Percentiles rank a stretch among this genome's conserved stretches.
Conservation (phyloP, 2,888 invertebrate species). For the Mythimna loreyi region DNA sequence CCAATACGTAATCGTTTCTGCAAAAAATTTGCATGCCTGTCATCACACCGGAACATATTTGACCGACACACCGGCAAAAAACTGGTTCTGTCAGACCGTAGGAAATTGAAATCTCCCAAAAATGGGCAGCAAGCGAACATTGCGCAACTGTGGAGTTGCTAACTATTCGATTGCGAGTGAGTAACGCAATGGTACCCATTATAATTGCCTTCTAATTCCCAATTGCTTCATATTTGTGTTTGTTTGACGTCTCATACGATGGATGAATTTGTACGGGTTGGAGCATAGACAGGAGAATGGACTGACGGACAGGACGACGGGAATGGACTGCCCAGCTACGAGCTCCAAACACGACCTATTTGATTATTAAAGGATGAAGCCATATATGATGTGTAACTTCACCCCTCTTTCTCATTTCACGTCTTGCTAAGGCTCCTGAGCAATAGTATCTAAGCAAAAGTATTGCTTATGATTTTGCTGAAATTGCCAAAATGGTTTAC, state of each 20-base stretch:
- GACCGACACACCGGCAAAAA: conserved; percentile 18
- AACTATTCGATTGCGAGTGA: conserved; percentile 44
- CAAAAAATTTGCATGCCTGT: conserved; percentile 38
- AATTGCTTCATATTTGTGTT: conserved; percentile 52
- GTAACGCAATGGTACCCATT: conserved; percentile 42
- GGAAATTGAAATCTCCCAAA: conserved; percentile 37
- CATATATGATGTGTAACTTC: too few relatives aligned
- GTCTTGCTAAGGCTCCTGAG: neutral
- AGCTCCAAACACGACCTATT: too few relatives aligned
- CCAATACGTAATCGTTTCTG: conserved; percentile 12
- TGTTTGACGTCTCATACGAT: conserved; percentile 17
- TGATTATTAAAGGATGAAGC: too few relatives aligned
- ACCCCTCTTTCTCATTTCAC: too few relatives aligned
- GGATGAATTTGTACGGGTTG: conserved; percentile 15
- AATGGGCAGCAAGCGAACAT: conserved; percentile 35
- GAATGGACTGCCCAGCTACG: too few relatives aligned
- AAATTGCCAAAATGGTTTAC: too few relatives aligned
- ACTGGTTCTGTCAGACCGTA: conserved; percentile 26
- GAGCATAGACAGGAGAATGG: neutral
- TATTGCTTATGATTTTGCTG: too few relatives aligned
- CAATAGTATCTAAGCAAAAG: neutral
- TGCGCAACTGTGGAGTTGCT: conserved; percentile 44
- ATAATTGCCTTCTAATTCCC: conserved; percentile 54
- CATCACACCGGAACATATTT: conserved; percentile 43
- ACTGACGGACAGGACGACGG: too few relatives aligned